These are phyloP conservation scores for Plagodis pulveraria DNA, from an alignment of 2,888 invertebrate genomes.

Conservation along the genomic window DNA sequence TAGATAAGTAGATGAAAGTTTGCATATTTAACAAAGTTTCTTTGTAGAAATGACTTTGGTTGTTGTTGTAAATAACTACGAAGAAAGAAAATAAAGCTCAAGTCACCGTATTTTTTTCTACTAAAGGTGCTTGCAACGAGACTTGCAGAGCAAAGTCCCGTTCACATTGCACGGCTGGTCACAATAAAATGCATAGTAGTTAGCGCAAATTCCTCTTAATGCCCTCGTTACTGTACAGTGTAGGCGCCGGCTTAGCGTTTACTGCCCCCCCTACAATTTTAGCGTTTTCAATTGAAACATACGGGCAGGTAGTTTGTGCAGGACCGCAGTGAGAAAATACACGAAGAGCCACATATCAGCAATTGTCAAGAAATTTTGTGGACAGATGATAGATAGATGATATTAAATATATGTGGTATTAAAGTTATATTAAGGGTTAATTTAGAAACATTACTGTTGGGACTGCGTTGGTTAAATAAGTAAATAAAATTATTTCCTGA, in stretches of 20 bases:
- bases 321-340: neutral
- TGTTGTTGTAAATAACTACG: neutral
- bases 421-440: too few relatives aligned
- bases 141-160: neutral
- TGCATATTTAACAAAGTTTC: too few relatives aligned
- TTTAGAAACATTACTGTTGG: too few relatives aligned
- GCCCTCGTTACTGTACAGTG: conserved; percentile 59
- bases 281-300: conserved; percentile 39
- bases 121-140: neutral
- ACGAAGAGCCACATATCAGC: too few relatives aligned
- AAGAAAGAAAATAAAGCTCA: neutral
- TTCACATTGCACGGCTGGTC: conserved; percentile 29
- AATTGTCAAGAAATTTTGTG: too few relatives aligned
- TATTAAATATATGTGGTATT: too few relatives aligned
- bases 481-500: too few relatives aligned
- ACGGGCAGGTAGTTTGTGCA: conserved; percentile 19
- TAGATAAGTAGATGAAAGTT: too few relatives aligned
- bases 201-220: conserved; percentile 67
- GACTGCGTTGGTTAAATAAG: too few relatives aligned
- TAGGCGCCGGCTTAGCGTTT: conserved; percentile 57
- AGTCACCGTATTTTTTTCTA: neutral
- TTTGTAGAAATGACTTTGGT: too few relatives aligned
- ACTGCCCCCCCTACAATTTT: conserved; percentile 52
- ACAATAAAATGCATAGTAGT: conserved; percentile 56
- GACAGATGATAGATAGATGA: too few relatives aligned